These are phyloP conservation scores for Bufotes viridis DNA, from an alignment of 2,797 vertebrate genomes.

Conservation along the genomic window DNA sequence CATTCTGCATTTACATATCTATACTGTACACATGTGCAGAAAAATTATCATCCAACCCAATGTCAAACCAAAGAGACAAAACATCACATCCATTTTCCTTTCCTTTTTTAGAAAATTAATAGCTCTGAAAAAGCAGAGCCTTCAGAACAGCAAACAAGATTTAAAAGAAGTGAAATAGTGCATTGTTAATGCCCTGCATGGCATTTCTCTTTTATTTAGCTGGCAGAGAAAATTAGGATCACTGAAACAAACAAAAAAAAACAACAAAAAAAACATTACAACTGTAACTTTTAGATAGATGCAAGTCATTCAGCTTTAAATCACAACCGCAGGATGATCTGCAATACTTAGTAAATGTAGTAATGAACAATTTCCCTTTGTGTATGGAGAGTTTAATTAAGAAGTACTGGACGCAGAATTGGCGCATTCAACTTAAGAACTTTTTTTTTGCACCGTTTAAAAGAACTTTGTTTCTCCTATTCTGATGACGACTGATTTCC, in stretches of 20 bases:
- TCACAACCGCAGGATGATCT: slow-evolving; percentile 61
- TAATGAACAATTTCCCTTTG: slow-evolving; percentile 61
- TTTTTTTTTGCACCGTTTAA: neutral
- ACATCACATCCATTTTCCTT: slow-evolving; percentile 37
- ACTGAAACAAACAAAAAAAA: slow-evolving; percentile 65
- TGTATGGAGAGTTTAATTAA: neutral
- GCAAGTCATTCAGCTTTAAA: slow-evolving; percentile 66
- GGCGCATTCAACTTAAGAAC: neutral
- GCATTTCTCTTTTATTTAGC: slow-evolving; percentile 68
- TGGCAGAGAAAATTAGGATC: slow-evolving; percentile 65
- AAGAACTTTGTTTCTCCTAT: slow-evolving; percentile 54
- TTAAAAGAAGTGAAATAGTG: slow-evolving; percentile 68
- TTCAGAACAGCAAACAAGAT: slow-evolving; percentile 51
- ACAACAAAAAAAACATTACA: slow-evolving; percentile 35
- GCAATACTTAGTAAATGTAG: slow-evolving; percentile 51
- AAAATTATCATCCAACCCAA: slow-evolving; percentile 67
- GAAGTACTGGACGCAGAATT: neutral
- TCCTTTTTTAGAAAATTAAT: slow-evolving; percentile 55
- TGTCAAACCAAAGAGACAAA: slow-evolving; percentile 65
- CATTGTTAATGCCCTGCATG: slow-evolving; percentile 65
- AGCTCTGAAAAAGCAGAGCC: slow-evolving; percentile 60
- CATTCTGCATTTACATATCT: slow-evolving; percentile 71
- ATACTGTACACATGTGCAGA: slow-evolving; percentile 72
- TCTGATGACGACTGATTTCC: slow-evolving; percentile 19
- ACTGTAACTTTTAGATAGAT: slow-evolving; percentile 28